Base-by-base conservation (phyloP, 1,140 invertebrate species). In the Neotoxoptera formosana region DNA sequence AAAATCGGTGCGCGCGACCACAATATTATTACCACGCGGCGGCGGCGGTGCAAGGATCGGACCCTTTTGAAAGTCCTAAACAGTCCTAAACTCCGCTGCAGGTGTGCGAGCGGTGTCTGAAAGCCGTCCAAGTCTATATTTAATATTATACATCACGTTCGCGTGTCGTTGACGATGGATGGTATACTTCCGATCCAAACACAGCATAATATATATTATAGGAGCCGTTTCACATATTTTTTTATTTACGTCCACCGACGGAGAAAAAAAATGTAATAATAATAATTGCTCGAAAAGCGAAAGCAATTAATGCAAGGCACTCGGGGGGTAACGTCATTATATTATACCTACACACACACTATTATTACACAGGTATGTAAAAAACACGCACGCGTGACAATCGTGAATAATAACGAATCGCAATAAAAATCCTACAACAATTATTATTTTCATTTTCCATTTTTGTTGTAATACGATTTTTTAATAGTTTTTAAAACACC, bases 51-150 rank as follows among this genome's bases (percentile, higher is more conserved):
- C 25, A 86, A 45, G 41, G 41, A 86, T 41, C 41, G 11, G 36
- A 41, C 30, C 83, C 36, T 23, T 51, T 8, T 30, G 4, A 41
- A 41, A 41, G 41, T 41, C 41, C 60, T 67, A 67, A 67, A 67
- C 60, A 67, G 60, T 67, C 30, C 6, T 45, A 86, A 86, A 86
- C 83, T 1, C 48, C 4, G 11, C 8, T 67, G 25, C 83, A 86
- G 83, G 83, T 86, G 83, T 45, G 21, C 21, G 7, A 83, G 21
- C 36, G 41, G 36, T 84, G 17, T 51, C 48, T 51, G 86, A 34
- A 51, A 48, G 47, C 30, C 86, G 47, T 88, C 47, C 47, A 51
- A 88, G 41, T 88, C 86, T 88, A 51, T 88, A 51, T 88, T 41
- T 41, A 41, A 41, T n/a, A n/a, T 51, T 88, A 51, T 25, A 67